phyloP scores from a whole-genome alignment of 2,888 invertebrate genomes.

The Pseudococcus jackbeardsleyi region DNA sequence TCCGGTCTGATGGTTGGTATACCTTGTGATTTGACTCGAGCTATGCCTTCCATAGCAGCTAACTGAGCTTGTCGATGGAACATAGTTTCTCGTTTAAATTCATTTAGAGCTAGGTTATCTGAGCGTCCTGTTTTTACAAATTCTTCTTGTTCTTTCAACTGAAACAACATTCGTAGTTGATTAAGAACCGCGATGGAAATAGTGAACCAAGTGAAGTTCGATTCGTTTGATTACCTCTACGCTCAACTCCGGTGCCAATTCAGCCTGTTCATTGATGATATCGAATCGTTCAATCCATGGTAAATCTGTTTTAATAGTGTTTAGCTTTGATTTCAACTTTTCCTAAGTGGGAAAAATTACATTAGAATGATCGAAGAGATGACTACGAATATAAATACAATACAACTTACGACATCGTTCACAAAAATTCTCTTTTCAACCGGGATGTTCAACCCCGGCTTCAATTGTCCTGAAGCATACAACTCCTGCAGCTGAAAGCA shows the following conservation, averaged over 20 bases:
- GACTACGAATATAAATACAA: background rate
- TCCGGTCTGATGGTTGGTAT: conserved; percentile 89
- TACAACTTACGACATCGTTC: conserved; percentile 81
- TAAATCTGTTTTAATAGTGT: conserved; percentile 79
- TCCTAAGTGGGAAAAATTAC: background rate
- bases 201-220: background rate
- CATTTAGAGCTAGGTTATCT: conserved; percentile 76
- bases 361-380: background rate
- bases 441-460: conserved; percentile 86
- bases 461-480: conserved; percentile 77
- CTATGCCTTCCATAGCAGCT: conserved; percentile 85
- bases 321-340: conserved; percentile 75
- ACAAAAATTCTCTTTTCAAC: conserved; percentile 75
- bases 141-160: conserved; percentile 69
- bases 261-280: conserved; percentile 81
- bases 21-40: conserved; percentile 80
- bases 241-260: conserved; percentile 87
- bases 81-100: conserved; percentile 90
- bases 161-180: conserved; percentile 58
- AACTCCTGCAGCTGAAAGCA: conserved; percentile 82
- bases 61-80: conserved; percentile 91
- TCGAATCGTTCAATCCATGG: conserved; percentile 92
- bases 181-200: background rate
- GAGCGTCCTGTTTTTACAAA: conserved; percentile 68
- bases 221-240: conserved; percentile 70